These are phyloP conservation scores for Rynchops niger DNA, from an alignment of 2,113 vertebrate species.

Conservation along the genomic window DNA sequence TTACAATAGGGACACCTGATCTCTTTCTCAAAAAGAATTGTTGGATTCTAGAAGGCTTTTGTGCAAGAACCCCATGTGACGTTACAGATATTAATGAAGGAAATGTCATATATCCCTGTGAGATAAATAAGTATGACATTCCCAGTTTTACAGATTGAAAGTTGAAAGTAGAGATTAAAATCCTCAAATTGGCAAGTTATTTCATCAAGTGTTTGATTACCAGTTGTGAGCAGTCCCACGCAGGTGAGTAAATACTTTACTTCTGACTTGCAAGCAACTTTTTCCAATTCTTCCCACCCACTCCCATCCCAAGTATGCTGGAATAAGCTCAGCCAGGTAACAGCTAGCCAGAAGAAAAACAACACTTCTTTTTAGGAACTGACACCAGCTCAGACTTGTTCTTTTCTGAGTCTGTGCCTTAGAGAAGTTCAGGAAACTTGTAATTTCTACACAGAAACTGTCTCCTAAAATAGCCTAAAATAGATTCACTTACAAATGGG, in stretches of 20 bases:
- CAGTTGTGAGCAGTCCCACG: neutral
- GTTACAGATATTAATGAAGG: neutral
- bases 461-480: neutral
- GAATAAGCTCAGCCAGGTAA: slow-evolving; percentile 31
- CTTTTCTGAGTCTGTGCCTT: slow-evolving; percentile 25
- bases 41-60: neutral
- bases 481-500: neutral
- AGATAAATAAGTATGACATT: neutral
- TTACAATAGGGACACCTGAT: neutral
- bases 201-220: slow-evolving; percentile 14
- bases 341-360: slow-evolving; percentile 36
- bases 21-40: neutral
- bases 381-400: slow-evolving; percentile 25
- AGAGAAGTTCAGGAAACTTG: slow-evolving; percentile 25
- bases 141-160: neutral
- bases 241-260: slow-evolving; percentile 7
- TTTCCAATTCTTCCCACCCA: slow-evolving; percentile 11
- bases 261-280: slow-evolving; percentile 3
- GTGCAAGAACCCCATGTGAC: neutral
- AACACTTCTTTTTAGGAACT: slow-evolving; percentile 48
- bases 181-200: neutral
- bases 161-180: neutral
- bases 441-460: slow-evolving; percentile 7
- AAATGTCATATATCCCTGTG: neutral
- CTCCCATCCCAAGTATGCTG: neutral